Base-by-base conservation (phyloP, 2,888 invertebrate genomes). In the Thereva unica region DNA sequence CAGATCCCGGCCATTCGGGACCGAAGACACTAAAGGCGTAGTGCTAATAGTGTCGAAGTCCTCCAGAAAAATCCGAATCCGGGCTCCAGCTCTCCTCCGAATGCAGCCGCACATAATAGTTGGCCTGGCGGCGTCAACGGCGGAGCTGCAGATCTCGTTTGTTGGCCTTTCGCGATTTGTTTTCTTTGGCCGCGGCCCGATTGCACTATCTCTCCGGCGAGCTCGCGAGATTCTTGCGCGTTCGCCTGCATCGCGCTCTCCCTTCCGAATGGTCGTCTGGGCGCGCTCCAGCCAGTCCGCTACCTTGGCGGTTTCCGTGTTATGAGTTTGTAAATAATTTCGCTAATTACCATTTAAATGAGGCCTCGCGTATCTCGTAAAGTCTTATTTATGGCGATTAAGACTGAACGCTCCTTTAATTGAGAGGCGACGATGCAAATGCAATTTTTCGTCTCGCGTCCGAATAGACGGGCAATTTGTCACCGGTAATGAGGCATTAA, bases 281-380 rank as follows among this genome's bases (percentile, higher is more conserved):
- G n/a, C n/a, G 44, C 44, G 2, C 3, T 44, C 44, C 8, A 44
- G n/a, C 8, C 8, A 8, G 44, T 8, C 35, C 5, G 57, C 57
- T 34, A 42, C 57, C 45, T 35, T 57, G 57, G 57, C 57, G 59
- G 47, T 59, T 59, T 59, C 59, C 59, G 47, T 59, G 59, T 59
- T 59, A 47, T 59, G 59, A 59, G 59, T 59, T 59, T 59, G 59
- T 59, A 59, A 59, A 59, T 59, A 47, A 59, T 59, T 47, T 47
- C 59, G 59, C 59, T 59, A 59, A 59, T 59, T 59, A 59, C 59
- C 59, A 59, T 59, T 59, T 47, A 59, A 59, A 59, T 47, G 59
- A 59, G 59, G 23, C 45, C 54, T 47, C 59, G 38, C 47, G 47
- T 59, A 59, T 59, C 47, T 59, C 38, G 47, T 47, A 49, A 59